Conservation (phyloP, 2,113 vertebrate species). For the Spea bombifrons region DNA sequence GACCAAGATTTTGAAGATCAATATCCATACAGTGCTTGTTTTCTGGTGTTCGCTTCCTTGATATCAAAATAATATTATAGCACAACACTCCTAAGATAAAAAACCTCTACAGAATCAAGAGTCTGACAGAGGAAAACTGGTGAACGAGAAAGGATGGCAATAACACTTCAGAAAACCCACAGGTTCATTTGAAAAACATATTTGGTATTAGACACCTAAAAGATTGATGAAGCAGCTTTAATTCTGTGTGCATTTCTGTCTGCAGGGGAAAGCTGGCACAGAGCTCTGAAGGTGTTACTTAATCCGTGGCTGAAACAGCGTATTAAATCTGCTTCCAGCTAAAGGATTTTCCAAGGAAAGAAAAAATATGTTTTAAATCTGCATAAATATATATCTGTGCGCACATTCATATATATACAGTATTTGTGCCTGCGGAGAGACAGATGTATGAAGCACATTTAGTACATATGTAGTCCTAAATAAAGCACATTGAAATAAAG, state of each 20-base stretch:
- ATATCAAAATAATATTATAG: too few relatives aligned
- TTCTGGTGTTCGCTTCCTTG: too few relatives aligned
- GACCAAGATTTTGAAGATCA: too few relatives aligned
- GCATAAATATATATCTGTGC: not conserved
- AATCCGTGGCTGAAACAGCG: slow-evolving; percentile 55
- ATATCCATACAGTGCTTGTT: too few relatives aligned
- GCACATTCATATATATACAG: not conserved
- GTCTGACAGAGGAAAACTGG: slow-evolving; percentile 1
- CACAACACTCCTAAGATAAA: too few relatives aligned
- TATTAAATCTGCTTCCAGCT: slow-evolving; percentile 53
- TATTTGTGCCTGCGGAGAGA: too few relatives aligned
- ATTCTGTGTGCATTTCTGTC: slow-evolving; percentile 60
- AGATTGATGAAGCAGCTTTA: slow-evolving; percentile 64
- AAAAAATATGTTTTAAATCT: not conserved
- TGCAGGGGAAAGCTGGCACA: slow-evolving; percentile 59
- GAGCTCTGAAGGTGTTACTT: slow-evolving; percentile 59
- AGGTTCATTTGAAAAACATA: slow-evolving; percentile 53
- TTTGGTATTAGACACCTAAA: slow-evolving; percentile 59
- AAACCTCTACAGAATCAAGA: too few relatives aligned
- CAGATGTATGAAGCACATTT: too few relatives aligned
- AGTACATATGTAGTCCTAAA: too few relatives aligned
- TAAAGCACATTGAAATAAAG: too few relatives aligned
- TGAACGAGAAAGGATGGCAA: slow-evolving; percentile 44
- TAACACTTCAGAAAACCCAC: slow-evolving; percentile 41
- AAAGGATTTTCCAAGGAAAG: slow-evolving; percentile 47